Base-by-base conservation (phyloP, 2,113 vertebrate genomes). In the Chauna torquata region DNA sequence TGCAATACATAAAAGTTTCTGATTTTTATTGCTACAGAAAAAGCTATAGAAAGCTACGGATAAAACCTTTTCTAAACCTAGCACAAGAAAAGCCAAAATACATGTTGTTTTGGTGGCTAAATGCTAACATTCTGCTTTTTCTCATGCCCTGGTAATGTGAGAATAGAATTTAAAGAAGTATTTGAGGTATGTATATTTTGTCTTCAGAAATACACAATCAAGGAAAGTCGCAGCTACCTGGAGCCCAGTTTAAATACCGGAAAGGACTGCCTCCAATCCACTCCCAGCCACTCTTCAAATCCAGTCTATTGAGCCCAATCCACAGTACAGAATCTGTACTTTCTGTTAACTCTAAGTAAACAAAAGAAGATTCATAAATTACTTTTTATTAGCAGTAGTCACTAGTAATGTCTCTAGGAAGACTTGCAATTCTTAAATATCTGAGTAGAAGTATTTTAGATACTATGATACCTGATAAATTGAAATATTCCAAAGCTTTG, bases 171-270 rank as follows among this genome's bases (percentile, higher is more conserved):
- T 70, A 20, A 32, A 78, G 12, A 8, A 49, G 10, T n/a, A 74
- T 71, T 58, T 86, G 23, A 59, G 6, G 11, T 24, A 18, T 10
- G 2, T 15, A 3, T 65, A 20, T 44, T 79, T 58, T 75, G 18
- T 25, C n/a, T 66, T 49, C 2, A 1, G 64, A 66, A 85, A 59
- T 16, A 84, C 4, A 68, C 20, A 83, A n/a, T 58, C 23, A 22
- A 58, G 38, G 4, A n/a, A 80, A 83, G 59, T 49, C 52, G 49
- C n/a, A 88, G 96, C 90, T 93, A 99, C 99, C 99, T 98, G 99
- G 99, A 83, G 98, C 98, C 99, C 99, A 99, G 96, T 99, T 99
- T 88, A 99, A 93, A 94, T 99, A 99, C 92, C 97, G 98, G 94
- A 99, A 99, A 3, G 99, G 99, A 76, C 98, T 98, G 65, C 98